Conservation (phyloP, 1,140 invertebrate genomes). For the Eumeta japonica region DNA sequence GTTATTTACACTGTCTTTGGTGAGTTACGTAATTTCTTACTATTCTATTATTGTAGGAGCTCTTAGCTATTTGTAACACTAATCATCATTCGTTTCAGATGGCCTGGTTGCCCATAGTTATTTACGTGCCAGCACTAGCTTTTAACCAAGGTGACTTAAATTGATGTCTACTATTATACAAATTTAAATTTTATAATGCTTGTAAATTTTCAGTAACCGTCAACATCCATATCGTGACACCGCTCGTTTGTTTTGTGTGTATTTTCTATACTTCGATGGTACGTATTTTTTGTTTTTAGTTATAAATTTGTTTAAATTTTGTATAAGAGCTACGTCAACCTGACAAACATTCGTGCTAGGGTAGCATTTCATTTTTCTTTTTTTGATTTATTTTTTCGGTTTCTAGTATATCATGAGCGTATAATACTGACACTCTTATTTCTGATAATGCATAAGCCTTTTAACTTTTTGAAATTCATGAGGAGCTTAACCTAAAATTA, state of each 20-base stretch:
- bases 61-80: slow-evolving; percentile 4
- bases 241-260: slow-evolving; percentile 81
- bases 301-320: too few species aligned
- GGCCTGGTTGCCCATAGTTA: slow-evolving; percentile 85
- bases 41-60: background rate
- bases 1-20: slow-evolving; percentile 69
- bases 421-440: background rate
- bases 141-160: slow-evolving; percentile 75
- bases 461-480: too few species aligned
- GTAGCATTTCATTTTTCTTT: background rate
- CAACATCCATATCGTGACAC: slow-evolving; percentile 77
- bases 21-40: slow-evolving; percentile 41
- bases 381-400: background rate
- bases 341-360: too few species aligned
- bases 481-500: too few species aligned
- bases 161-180: slow-evolving; percentile 1
- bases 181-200: slow-evolving; percentile 2
- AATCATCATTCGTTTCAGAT: slow-evolving; percentile 60
- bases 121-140: slow-evolving; percentile 87
- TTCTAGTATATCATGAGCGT: background rate
- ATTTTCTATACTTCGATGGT: slow-evolving; percentile 90
- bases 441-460: too few species aligned
- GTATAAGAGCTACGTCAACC: too few species aligned
- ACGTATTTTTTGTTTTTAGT: slow-evolving; percentile 48
- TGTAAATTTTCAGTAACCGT: slow-evolving; percentile 69